These are phyloP conservation scores for Pseudochirops cupreus DNA, from an alignment of 2,797 vertebrate species.

Conservation along the genomic window DNA sequence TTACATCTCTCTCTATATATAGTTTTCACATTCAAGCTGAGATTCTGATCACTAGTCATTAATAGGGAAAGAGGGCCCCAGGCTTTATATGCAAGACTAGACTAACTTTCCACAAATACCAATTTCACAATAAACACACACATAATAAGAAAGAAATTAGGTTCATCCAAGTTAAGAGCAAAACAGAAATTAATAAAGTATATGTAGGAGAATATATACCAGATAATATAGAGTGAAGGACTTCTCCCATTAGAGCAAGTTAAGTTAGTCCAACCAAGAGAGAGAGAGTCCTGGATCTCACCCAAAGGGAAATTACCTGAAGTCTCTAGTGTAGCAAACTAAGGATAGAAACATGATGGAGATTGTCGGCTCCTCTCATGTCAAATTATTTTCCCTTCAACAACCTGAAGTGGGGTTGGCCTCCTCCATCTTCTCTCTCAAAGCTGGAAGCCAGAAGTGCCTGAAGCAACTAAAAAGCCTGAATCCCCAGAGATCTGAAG, in stretches of 20 bases:
- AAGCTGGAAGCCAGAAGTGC: too few relatives aligned
- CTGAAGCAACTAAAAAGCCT: too few relatives aligned
- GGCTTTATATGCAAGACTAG: not conserved
- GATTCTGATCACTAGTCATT: not conserved
- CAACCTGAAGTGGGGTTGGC: too few relatives aligned
- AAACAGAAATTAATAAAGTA: not conserved
- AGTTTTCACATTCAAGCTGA: not conserved
- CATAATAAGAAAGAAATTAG: not conserved
- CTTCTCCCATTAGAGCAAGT: not conserved
- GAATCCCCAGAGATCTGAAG: too few relatives aligned
- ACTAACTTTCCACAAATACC: not conserved
- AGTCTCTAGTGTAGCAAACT: too few relatives aligned
- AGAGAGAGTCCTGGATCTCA: not conserved
- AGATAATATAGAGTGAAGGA: not conserved
- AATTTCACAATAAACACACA: not conserved
- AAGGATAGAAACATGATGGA: too few relatives aligned
- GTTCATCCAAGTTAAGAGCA: not conserved
- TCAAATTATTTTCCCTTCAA: too few relatives aligned
- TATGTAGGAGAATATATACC: not conserved
- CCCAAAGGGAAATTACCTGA: not conserved
- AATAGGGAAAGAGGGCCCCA: not conserved
- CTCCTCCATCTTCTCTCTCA: too few relatives aligned
- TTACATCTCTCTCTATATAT: not conserved
- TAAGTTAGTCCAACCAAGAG: not conserved
- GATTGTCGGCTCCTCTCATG: too few relatives aligned